Conservation (phyloP, 1,140 invertebrate genomes). For the Tetramorium simillimum region DNA sequence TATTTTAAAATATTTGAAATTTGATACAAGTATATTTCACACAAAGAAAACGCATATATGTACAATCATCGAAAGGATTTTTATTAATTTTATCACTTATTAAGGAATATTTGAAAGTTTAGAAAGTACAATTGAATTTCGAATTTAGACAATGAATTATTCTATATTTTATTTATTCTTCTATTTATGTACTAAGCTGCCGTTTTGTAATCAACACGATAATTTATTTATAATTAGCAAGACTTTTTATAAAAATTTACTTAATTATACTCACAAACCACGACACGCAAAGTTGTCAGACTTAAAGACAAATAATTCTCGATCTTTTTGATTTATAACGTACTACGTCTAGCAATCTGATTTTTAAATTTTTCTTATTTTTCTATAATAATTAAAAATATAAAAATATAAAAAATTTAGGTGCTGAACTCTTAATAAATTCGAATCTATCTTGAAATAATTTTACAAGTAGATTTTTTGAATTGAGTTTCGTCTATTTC, state of each 20-base stretch:
- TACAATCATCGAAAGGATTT: neutral
- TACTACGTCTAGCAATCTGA: neutral
- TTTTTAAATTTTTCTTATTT: neutral
- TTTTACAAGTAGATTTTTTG: neutral
- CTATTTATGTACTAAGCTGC: neutral
- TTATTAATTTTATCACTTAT: neutral
- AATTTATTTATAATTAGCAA: neutral
- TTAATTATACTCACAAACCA: neutral
- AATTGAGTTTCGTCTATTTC: neutral
- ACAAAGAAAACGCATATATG: neutral
- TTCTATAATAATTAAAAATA: neutral
- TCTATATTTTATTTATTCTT: neutral
- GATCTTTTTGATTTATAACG: no score
- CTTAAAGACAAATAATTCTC: no score
- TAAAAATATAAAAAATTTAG: neutral
- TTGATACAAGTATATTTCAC: neutral
- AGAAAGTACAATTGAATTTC: neutral
- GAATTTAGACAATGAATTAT: slow-evolving; percentile 2
- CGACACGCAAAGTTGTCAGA: no score
- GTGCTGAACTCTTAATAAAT: neutral
- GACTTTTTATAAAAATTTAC: slow-evolving; percentile 10
- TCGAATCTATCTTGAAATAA: slow-evolving; percentile 1
- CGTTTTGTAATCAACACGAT: neutral
- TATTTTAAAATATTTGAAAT: neutral
- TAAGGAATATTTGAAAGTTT: slow-evolving; percentile 11